Base-by-base conservation (phyloP, 2,113 vertebrate species). In the Peucedramus taeniatus region DNA sequence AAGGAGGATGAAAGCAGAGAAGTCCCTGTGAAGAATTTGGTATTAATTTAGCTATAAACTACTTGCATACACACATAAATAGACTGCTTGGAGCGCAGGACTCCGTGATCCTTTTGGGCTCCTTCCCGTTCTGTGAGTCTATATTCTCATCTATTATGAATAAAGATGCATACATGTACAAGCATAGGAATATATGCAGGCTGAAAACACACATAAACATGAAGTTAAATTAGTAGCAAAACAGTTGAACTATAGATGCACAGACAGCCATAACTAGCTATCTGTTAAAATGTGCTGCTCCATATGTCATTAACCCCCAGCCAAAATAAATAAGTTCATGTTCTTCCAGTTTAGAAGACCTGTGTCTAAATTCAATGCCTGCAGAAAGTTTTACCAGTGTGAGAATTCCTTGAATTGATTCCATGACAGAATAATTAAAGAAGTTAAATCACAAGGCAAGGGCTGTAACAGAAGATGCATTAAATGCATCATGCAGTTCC, bases 321-420 rank as follows among this genome's bases (percentile, higher is more conserved):
- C 9, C 26, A 84, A 31, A 77, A 60, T 21, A 77, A 74, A 0
- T 24, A 57, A n/a, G 15, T 13, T 59, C 28, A 31, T 3, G 4
- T 42, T 65, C 45, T 35, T 89, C 45, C 50, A 65, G 6, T 7
- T n/a, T 8, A 35, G 22, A 79, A 74, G 47, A 64, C 0, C 4
- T 6, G 4, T 3, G 4, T 35, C 33, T 57, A 61, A 68, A 33
- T 64, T 45, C 0, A 1, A 19, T 3, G 47, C 6, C 57, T 3
- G 7, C 54, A 63, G 11, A 20, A 78, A 26, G 30, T 56, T 81
- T 20, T 35, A 57, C 3, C 11, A 10, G 30, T 9, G 33, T 23
- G 24, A 84, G 42, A 89, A 69, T 10, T 91, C 51, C 56, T 74
- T 66, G 47, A 51, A 24, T 1, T 45, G 26, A 69, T 26, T 33